Percentiles rank a stretch among this genome's conserved stretches.
phyloP scores from a whole-genome alignment of 1,140 invertebrate species.

The silkworm (Bombyx mori) region ASM3026992v2 NC_085121.1:10665501-10666000 shows the following conservation, averaged over 20 bases:
- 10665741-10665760: background rate
- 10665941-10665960: too few species aligned
- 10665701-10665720: background rate
- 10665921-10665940: too few species aligned
- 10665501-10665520: slow-evolving; percentile 88
- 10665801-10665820: too few species aligned
- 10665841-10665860: too few species aligned
- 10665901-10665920: too few species aligned
- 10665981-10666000: too few species aligned
- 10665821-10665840: too few species aligned
- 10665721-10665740: background rate
- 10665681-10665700: slow-evolving; percentile 5
- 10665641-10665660: slow-evolving; percentile 91
- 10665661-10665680: slow-evolving; percentile 83
- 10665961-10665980: too few species aligned
- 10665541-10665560: slow-evolving; percentile 92
- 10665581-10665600: slow-evolving; percentile 91
- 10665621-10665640: slow-evolving; percentile 91
- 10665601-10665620: slow-evolving; percentile 89
- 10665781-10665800: too few species aligned
- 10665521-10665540: slow-evolving; percentile 88
- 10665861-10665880: too few species aligned
- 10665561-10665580: slow-evolving; percentile 87
- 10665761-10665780: background rate
- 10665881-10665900: too few species aligned